Base-by-base conservation (phyloP, 2,797 vertebrate species). In the Karalla daura region DNA sequence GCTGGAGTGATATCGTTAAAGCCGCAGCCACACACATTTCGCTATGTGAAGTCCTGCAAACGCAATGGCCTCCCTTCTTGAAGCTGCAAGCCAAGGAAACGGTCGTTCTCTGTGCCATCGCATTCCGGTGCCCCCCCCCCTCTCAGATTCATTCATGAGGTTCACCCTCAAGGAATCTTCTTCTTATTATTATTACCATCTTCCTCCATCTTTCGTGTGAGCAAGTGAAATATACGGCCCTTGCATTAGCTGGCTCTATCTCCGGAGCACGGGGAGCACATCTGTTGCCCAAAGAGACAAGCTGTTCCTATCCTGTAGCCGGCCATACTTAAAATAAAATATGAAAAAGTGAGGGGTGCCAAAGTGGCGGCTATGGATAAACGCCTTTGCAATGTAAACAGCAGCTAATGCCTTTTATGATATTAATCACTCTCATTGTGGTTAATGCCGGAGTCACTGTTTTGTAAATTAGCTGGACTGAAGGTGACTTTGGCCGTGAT, bases 401-500 rank as follows among this genome's bases (percentile, higher is more conserved):
- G 60, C 47, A 43, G 49, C 67, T 65, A 73, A 74, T 66, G 33
- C 55, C 60, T 72, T 71, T 76, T 44, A 70, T 0, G 43, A 73
- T 70, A 79, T 86, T 83, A 84, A 84, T 88, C 68, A 75, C 67
- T 44, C 47, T 37, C 43, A n/a, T 51, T 59, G 56, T 68, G 21
- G 63, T 76, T 85, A 70, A 70, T 71, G 69, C 54, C 24, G 5
- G 17, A 74, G 64, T 77, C 56, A 36, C 63, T 63, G 65, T 81
- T 85, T 64, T 70, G 66, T 70, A 80, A 84, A 86, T 86, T 64
- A 78, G 37, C 15, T 14, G 33, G 33, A 75, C 74, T 78, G 80
- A 90, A 91, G 88, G 90, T 93, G 88, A 91, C 91, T 88, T 90
- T 90, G 63, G 46, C 45, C 70, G 24, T 50, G 46, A 80, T 84